Evolutionary conservation across 2,797 vertebrate species (phyloP).

Genomic region (Protonibea diacanthus): DNA sequence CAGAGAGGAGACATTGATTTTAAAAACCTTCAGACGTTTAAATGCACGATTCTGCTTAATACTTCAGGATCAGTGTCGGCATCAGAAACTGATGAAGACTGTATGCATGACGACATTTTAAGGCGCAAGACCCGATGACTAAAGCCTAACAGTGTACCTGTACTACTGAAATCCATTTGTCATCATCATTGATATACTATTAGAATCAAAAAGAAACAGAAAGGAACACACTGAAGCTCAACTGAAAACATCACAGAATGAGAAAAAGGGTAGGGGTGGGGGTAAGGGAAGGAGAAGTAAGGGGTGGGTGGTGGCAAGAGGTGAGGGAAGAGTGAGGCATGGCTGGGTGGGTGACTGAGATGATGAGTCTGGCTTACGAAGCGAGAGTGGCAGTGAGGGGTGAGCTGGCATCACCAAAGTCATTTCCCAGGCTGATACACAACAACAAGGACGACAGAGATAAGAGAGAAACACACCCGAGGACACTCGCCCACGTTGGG

Average conservation of each 20-base stretch:
- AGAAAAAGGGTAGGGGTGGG: conserved; percentile 50
- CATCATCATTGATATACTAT: conserved; percentile 91
- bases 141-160: not conserved
- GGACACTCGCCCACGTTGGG: conserved; percentile 67
- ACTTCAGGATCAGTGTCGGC: not conserved
- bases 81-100: not conserved
- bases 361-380: conserved; percentile 87
- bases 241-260: conserved; percentile 89
- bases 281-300: conserved; percentile 45
- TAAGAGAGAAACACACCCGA: conserved; percentile 75
- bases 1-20: not conserved
- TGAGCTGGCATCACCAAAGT: conserved; percentile 96
- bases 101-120: not conserved
- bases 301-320: conserved; percentile 50
- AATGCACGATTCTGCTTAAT: not conserved
- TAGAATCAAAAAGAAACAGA: conserved; percentile 69
- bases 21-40: not conserved
- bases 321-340: conserved; percentile 48
- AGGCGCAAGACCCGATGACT: not conserved
- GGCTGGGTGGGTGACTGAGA: conserved; percentile 66
- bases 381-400: conserved; percentile 87
- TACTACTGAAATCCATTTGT: conserved; percentile 16
- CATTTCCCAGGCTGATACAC: conserved; percentile 84
- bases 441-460: conserved; percentile 80
- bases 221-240: conserved; percentile 77